phyloP scores from a whole-genome alignment of 2,888 invertebrate genomes.

The Tenthredo amoena region DNA sequence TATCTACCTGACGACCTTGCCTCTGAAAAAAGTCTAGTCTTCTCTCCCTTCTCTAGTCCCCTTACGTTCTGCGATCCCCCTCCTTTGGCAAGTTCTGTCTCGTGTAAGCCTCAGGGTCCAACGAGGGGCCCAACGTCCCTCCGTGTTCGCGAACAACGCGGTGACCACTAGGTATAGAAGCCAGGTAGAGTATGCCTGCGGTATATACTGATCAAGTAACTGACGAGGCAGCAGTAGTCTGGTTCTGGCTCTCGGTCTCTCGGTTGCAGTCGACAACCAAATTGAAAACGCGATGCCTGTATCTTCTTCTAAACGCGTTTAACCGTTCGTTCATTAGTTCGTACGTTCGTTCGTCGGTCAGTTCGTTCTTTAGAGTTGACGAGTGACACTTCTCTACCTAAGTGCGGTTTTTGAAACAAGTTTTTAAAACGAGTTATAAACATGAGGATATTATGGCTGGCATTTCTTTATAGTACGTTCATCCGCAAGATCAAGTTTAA shows the following conservation, averaged over 20 bases:
- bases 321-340: slow-evolving; percentile 23
- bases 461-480: slow-evolving; percentile 43
- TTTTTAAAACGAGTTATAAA: slow-evolving; percentile 45
- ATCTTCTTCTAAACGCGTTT: slow-evolving; percentile 13
- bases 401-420: slow-evolving; percentile 29
- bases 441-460: slow-evolving; percentile 45
- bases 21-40: slow-evolving; percentile 57
- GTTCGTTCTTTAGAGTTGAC: slow-evolving; percentile 7
- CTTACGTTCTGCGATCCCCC: slow-evolving; percentile 25
- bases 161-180: slow-evolving; percentile 27
- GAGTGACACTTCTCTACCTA: background rate
- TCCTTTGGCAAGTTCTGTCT: slow-evolving; percentile 16
- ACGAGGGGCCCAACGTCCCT: slow-evolving; percentile 43
- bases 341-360: background rate
- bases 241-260: slow-evolving; percentile 32
- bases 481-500: slow-evolving; percentile 31
- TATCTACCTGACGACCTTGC: slow-evolving; percentile 71
- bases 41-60: background rate
- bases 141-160: slow-evolving; percentile 41
- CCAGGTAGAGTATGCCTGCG: slow-evolving; percentile 37
- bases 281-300: slow-evolving; percentile 41
- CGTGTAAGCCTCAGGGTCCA: slow-evolving; percentile 42
- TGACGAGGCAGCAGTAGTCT: slow-evolving; percentile 32
- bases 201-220: slow-evolving; percentile 46
- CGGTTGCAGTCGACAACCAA: slow-evolving; percentile 32